Evolutionary conservation across 64 coral and sea anemone species (phyloP).

Genomic region (Montipora foliosa): DNA sequence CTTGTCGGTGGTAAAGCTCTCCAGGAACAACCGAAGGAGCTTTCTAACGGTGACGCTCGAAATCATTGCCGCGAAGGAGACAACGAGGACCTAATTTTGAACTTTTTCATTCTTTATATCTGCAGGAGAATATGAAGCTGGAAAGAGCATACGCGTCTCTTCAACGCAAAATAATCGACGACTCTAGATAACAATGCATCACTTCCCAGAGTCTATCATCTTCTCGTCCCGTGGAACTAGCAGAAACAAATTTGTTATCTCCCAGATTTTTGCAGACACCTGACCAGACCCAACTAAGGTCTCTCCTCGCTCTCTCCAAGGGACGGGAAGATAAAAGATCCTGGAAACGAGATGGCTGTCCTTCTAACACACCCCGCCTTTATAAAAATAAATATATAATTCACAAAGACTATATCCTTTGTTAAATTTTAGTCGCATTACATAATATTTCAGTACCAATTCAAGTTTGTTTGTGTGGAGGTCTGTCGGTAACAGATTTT

Average conservation of each 20-base stretch:
- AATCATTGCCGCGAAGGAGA: too few species aligned
- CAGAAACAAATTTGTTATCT: neutral
- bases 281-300: too few species aligned
- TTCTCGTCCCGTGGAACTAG: neutral
- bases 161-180: conserved; percentile 87
- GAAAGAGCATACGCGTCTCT: conserved; percentile 92
- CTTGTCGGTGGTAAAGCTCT: too few species aligned
- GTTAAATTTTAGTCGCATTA: neutral
- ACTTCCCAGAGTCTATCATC: neutral
- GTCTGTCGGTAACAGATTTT: neutral
- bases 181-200: conserved; percentile 36
- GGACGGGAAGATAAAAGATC: too few species aligned
- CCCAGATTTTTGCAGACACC: too few species aligned
- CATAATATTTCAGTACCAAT: neutral
- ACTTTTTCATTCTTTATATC: conserved; percentile 25
- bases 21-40: too few species aligned
- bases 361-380: too few species aligned
- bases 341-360: too few species aligned
- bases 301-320: too few species aligned
- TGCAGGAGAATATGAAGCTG: conserved; percentile 96
- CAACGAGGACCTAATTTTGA: neutral
- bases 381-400: too few species aligned
- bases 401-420: too few species aligned
- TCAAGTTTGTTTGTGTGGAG: neutral
- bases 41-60: too few species aligned